Evolutionary conservation across 2,888 invertebrate genomes (phyloP), one percentile per base, ranked within the genome.

Genomic region (Drosophila histrio): DNA sequence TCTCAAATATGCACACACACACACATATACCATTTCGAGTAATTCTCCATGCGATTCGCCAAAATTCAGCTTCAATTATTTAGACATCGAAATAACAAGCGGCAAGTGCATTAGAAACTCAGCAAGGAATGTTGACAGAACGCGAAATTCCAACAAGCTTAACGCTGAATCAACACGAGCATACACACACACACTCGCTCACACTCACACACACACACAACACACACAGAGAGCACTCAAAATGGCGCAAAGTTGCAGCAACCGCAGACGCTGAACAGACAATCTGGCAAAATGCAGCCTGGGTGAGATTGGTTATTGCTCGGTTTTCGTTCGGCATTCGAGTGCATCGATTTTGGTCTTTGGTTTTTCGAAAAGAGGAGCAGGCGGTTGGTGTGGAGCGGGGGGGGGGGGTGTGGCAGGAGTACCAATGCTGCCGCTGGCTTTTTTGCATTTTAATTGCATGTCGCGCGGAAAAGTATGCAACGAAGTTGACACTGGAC

Each of bases 401-500:
- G 54, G 6, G 21, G 2, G 50, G 2, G 22, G 9, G 24, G 39
- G 56, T 7, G 46, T 8, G n/a, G 3, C 2, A 8, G 24, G 2
- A n/a, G 34, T n/a, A 36, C 13, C 28, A 39, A 52, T 60, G 64
- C 57, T 71, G 68, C 72, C 68, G 77, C 63, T 84, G 76, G 77
- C 72, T 71, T 73, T 77, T 88, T 87, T 86, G 88, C 80, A 89
- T 89, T 88, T 88, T 88, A 88, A 88, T 89, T 89, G 86, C 82
- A 80, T 85, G 86, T 67, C 68, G 83, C 78, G 74, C 74, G 46
- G 70, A 60, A 86, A 86, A 86, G 84, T 85, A 80, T 83, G 86
- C 84, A 80, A 64, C 63, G 70, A 70, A 79, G 77, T 71, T 85
- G 70, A 73, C 66, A 63, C 60, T 61, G 56, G 41, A 39, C 62